phyloP scores from a whole-genome alignment of 2,888 invertebrate genomes.

The Leucophenga montana region DNA sequence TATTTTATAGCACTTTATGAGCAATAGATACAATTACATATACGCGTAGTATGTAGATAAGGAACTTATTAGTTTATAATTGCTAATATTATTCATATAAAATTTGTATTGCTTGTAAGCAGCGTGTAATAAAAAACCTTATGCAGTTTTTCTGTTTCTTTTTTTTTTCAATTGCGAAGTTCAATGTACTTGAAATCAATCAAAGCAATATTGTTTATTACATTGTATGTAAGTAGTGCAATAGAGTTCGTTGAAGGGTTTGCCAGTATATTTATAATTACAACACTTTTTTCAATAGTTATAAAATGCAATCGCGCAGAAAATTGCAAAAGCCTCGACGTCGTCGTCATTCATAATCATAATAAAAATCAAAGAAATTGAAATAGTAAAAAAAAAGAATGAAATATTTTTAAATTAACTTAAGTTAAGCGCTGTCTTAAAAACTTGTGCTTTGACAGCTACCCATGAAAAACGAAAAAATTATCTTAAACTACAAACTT shows the following conservation, averaged over 20 bases:
- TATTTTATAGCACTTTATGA: too few relatives aligned
- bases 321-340: neutral
- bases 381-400: neutral
- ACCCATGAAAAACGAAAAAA: too few relatives aligned
- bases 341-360: neutral
- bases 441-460: constrained; percentile 6
- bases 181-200: constrained; percentile 10
- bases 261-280: neutral
- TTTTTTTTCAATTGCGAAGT: neutral
- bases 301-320: constrained; percentile 24
- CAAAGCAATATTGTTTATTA: too few relatives aligned
- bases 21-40: too few relatives aligned
- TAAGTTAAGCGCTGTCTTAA: too few relatives aligned
- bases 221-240: too few relatives aligned
- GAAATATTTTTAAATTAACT: neutral
- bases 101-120: neutral
- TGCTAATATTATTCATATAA: neutral
- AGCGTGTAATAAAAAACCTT: too few relatives aligned
- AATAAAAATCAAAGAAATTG: too few relatives aligned
- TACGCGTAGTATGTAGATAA: too few relatives aligned
- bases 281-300: neutral
- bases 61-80: neutral
- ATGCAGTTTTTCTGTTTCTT: too few relatives aligned
- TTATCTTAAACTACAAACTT: too few relatives aligned
- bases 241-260: neutral